Evolutionary conservation across 1,140 invertebrate genomes (phyloP).

Genomic region (Bombus turneri): DNA sequence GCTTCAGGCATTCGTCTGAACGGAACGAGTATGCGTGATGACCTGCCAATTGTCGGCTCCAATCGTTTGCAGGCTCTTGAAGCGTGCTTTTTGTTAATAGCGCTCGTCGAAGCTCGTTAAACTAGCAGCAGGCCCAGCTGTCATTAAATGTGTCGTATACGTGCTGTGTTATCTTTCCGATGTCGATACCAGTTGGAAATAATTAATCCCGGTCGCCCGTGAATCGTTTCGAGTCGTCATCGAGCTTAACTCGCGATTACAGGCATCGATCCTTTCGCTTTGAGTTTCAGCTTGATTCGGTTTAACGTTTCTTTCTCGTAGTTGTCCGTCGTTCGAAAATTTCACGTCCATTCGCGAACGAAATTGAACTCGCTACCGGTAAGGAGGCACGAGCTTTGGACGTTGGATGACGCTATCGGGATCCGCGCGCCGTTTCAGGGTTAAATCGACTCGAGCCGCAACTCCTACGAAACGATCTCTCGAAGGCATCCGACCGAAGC

Average conservation of each 20-base stretch:
- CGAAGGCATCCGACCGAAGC: not conserved
- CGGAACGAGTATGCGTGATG: constrained; percentile 59
- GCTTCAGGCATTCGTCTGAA: constrained; percentile 47
- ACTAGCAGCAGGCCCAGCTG: not conserved
- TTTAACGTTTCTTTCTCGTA: not conserved
- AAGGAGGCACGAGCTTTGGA: not conserved
- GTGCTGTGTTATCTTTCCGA: constrained; percentile 11
- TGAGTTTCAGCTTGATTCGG: not conserved
- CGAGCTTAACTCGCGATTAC: not conserved
- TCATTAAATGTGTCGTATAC: constrained; percentile 11
- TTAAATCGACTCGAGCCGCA: not conserved
- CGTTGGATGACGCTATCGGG: too few relatives aligned
- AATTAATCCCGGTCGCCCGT: not conserved
- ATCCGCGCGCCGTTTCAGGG: too few relatives aligned
- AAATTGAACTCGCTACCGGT: fast-evolving
- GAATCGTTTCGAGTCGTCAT: not conserved
- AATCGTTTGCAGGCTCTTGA: constrained; percentile 16
- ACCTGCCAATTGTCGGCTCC: constrained; percentile 55
- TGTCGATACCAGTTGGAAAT: not conserved
- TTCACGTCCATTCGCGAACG: too few relatives aligned
- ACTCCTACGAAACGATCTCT: not conserved
- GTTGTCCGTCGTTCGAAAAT: not conserved
- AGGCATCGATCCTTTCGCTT: not conserved
- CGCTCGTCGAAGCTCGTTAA: constrained; percentile 17
- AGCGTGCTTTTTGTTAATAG: constrained; percentile 51